A percentile compares a stretch with the other conserved stretches of the same genome.
Conservation (phyloP, 2,888 invertebrate species). For the Lycophotia porphyrea region DNA sequence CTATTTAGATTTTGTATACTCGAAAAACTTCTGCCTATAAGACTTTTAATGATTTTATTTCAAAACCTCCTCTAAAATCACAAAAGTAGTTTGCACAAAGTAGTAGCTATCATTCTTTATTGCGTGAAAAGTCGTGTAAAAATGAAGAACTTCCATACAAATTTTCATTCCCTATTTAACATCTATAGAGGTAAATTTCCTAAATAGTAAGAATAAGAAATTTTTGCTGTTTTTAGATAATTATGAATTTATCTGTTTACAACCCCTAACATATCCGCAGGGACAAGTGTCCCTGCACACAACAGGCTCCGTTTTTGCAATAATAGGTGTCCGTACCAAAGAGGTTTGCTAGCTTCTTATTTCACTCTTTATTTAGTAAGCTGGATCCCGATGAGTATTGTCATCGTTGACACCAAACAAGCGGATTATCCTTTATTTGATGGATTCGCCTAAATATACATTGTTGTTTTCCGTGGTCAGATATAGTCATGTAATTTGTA, state of each 20-base stretch:
- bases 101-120: neutral
- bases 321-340: neutral
- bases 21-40: too few relatives aligned
- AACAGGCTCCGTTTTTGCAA: neutral
- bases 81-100: too few relatives aligned
- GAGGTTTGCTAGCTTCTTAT: neutral
- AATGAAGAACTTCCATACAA: neutral
- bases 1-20: too few relatives aligned
- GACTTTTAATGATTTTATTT: too few relatives aligned
- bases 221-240: too few relatives aligned
- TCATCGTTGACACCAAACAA: neutral
- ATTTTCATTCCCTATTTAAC: neutral
- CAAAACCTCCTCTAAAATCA: too few relatives aligned
- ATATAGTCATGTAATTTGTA: too few relatives aligned
- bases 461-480: neutral
- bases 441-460: neutral
- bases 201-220: neutral
- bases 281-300: too few relatives aligned
- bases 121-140: neutral
- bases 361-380: neutral
- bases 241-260: too few relatives aligned
- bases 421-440: neutral
- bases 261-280: too few relatives aligned
- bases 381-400: neutral
- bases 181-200: neutral